Conservation (phyloP, 2,113 vertebrate genomes). For the Sorex araneus region DNA sequence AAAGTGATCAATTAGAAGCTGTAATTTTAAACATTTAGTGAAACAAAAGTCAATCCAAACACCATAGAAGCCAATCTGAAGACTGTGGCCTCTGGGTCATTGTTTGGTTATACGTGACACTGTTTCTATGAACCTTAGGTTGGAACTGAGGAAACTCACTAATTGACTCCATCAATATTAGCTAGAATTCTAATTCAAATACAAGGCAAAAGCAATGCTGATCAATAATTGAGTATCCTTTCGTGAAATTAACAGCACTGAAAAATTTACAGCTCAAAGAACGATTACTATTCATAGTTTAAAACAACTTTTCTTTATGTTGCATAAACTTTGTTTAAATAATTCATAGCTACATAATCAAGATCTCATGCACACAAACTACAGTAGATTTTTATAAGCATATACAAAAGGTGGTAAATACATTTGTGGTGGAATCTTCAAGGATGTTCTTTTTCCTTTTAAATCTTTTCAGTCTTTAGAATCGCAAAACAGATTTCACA, state of each 20-base stretch:
- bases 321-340: slow-evolving; percentile 68
- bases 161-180: not conserved
- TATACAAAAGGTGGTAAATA: slow-evolving; percentile 56
- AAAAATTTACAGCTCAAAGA: not conserved
- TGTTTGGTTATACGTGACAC: not conserved
- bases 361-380: slow-evolving; percentile 57
- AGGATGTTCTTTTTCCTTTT: slow-evolving; percentile 1
- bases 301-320: slow-evolving; percentile 73
- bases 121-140: slow-evolving; percentile 2
- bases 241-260: too few relatives aligned
- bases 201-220: not conserved
- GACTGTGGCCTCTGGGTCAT: not conserved
- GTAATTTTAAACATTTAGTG: not conserved
- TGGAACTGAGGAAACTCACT: not conserved
- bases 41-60: not conserved
- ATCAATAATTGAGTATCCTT: too few relatives aligned
- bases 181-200: slow-evolving; percentile 30
- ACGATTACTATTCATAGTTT: slow-evolving; percentile 47
- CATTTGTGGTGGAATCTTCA: slow-evolving; percentile 5
- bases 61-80: not conserved
- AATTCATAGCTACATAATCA: slow-evolving; percentile 66
- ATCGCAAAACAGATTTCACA: not conserved
- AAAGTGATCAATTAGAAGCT: slow-evolving; percentile 45
- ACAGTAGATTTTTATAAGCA: slow-evolving; percentile 57
- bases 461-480: slow-evolving; percentile 11